phyloP scores from a whole-genome alignment of 2,888 invertebrate species.

The Melikaiella ostensackeni region DNA sequence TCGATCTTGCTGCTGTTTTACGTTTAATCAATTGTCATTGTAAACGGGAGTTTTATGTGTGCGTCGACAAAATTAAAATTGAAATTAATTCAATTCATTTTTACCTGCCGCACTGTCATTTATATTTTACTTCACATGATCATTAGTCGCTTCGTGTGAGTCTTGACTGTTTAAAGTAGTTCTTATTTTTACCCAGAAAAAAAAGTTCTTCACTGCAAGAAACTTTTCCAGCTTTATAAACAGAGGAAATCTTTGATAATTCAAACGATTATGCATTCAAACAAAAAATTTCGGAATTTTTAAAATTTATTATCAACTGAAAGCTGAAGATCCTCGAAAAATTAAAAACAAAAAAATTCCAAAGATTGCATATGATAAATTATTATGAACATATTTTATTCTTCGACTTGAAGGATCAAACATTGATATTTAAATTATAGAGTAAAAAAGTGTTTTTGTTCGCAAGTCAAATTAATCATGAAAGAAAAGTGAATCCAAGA shows the following conservation, averaged over 20 bases:
- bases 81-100: slow-evolving; percentile 26
- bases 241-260: too few species aligned
- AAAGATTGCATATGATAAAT: not conserved
- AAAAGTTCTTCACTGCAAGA: not conserved
- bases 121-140: slow-evolving; percentile 23
- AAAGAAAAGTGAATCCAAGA: slow-evolving; percentile 17
- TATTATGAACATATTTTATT: too few species aligned
- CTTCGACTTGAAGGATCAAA: slow-evolving; percentile 11
- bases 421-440: slow-evolving; percentile 26
- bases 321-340: too few species aligned
- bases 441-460: slow-evolving; percentile 12
- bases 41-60: slow-evolving; percentile 37
- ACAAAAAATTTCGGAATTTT: too few species aligned
- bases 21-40: slow-evolving; percentile 54
- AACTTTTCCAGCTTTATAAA: too few species aligned
- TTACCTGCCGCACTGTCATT: slow-evolving; percentile 5
- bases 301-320: too few species aligned
- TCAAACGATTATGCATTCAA: too few species aligned
- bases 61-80: slow-evolving; percentile 26
- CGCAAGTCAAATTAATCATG: slow-evolving; percentile 28
- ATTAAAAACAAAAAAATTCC: not conserved
- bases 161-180: not conserved
- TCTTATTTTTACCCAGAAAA: slow-evolving; percentile 5
- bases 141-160: slow-evolving; percentile 27
- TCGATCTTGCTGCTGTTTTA: slow-evolving; percentile 52